Evolutionary conservation across 1,140 invertebrate species (phyloP).

Genomic region (Hyposmocoma kahamanoa): DNA sequence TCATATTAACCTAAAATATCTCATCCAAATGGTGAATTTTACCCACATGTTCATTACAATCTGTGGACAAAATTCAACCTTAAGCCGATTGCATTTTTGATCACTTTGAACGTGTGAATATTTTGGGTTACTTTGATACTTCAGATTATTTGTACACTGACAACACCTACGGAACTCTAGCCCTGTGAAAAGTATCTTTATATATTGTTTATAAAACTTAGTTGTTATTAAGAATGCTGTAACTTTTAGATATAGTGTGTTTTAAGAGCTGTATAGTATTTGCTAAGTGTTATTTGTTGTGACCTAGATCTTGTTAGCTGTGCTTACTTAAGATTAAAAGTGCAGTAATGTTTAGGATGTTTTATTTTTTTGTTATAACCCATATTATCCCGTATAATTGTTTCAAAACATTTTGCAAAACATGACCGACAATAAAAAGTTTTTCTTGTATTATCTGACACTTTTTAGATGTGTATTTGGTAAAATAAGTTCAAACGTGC

Average conservation of each 20-base stretch:
- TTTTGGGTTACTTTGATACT: background rate
- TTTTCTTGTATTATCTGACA: too few relatives aligned
- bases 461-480: too few relatives aligned
- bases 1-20: too few relatives aligned
- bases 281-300: constrained; percentile 4
- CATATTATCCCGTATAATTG: too few relatives aligned
- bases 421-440: too few relatives aligned
- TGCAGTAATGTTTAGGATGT: background rate
- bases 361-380: background rate
- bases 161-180: background rate
- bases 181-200: background rate
- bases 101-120: background rate
- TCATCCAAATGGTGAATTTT: too few relatives aligned
- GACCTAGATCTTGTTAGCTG: background rate
- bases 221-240: background rate
- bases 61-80: background rate
- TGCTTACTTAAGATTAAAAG: background rate
- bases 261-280: constrained; percentile 2
- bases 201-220: background rate
- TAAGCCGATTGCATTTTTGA: background rate
- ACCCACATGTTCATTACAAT: background rate
- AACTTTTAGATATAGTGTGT: constrained; percentile 2
- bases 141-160: background rate
- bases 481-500: too few relatives aligned
- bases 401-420: too few relatives aligned